A percentile compares a stretch with the other conserved stretches of the same genome.
Evolutionary conservation across 1,140 invertebrate genomes (phyloP).

Genomic region (Piezodorus guildinii): DNA sequence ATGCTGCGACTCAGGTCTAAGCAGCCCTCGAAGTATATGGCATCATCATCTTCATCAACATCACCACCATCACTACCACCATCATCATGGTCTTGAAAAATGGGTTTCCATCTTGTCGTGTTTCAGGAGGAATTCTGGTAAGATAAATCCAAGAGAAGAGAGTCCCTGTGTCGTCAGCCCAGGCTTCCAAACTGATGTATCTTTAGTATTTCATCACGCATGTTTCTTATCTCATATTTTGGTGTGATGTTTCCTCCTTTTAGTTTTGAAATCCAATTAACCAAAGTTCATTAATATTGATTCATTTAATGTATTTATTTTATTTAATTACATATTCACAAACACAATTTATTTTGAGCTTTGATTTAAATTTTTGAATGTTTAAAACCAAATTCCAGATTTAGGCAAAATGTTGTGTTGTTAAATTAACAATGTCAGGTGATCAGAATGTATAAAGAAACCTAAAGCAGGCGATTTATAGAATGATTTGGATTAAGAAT

Average conservation of each 20-base stretch:
- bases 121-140: constrained; percentile 5
- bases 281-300: too few relatives aligned
- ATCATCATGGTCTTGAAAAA: constrained; percentile 5
- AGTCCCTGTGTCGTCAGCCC: not conserved
- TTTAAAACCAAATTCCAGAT: too few relatives aligned
- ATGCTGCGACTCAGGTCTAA: constrained; percentile 4
- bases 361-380: too few relatives aligned
- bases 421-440: too few relatives aligned
- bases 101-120: constrained; percentile 2
- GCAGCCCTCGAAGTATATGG: not conserved
- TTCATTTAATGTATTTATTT: too few relatives aligned
- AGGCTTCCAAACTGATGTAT: not conserved
- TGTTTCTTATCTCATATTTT: not conserved
- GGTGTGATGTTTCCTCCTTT: not conserved
- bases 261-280: too few relatives aligned
- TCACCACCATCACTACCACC: not conserved
- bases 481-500: too few relatives aligned
- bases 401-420: too few relatives aligned
- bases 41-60: not conserved
- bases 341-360: too few relatives aligned
- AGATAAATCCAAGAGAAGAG: not conserved
- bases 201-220: not conserved
- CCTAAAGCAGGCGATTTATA: too few relatives aligned
- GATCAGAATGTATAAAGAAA: too few relatives aligned
- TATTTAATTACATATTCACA: too few relatives aligned